Evolutionary conservation across 2,888 invertebrate species (phyloP).

Genomic region (Zaprionus obscuricornis): DNA sequence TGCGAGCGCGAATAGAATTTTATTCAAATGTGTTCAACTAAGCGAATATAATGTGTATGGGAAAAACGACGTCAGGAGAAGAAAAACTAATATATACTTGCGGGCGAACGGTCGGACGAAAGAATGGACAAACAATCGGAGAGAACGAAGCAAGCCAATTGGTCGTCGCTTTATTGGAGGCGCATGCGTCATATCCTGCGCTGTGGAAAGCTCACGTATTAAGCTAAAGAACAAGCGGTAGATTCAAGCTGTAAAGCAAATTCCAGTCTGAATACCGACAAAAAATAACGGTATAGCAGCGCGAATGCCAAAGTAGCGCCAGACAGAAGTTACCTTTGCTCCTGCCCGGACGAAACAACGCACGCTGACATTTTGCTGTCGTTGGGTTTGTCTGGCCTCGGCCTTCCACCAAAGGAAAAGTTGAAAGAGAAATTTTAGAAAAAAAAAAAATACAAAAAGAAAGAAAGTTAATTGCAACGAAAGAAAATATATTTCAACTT

Average conservation of each 20-base stretch:
- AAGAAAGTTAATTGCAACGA: slow-evolving; percentile 7
- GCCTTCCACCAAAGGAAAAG: slow-evolving; percentile 51
- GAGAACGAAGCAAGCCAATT: slow-evolving; percentile 54
- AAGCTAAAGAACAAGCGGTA: neutral
- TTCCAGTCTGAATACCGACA: slow-evolving; percentile 77
- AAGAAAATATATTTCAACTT: too few species aligned
- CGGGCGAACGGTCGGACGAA: slow-evolving; percentile 15
- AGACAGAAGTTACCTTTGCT: slow-evolving; percentile 84
- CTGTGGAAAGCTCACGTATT: slow-evolving; percentile 50
- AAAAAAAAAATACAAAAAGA: neutral
- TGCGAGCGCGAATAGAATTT: slow-evolving; percentile 60
- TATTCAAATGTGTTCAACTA: slow-evolving; percentile 73
- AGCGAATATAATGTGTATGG: slow-evolving; percentile 75
- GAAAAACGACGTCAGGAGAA: slow-evolving; percentile 56
- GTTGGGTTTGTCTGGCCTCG: slow-evolving; percentile 75
- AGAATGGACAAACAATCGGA: slow-evolving; percentile 10
- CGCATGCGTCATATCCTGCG: slow-evolving; percentile 69
- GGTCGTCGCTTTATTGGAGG: slow-evolving; percentile 48
- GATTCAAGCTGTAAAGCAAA: slow-evolving; percentile 35
- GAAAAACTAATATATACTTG: too few species aligned
- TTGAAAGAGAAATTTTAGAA: slow-evolving; percentile 16
- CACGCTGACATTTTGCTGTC: slow-evolving; percentile 78
- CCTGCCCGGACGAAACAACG: slow-evolving; percentile 84
- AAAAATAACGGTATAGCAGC: slow-evolving; percentile 66
- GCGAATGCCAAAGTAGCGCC: slow-evolving; percentile 61